A percentile compares a stretch with the other conserved stretches of the same genome.
Evolutionary conservation across 2,888 invertebrate genomes (phyloP).

Genomic region (Acanthosepion pharaonis): DNA sequence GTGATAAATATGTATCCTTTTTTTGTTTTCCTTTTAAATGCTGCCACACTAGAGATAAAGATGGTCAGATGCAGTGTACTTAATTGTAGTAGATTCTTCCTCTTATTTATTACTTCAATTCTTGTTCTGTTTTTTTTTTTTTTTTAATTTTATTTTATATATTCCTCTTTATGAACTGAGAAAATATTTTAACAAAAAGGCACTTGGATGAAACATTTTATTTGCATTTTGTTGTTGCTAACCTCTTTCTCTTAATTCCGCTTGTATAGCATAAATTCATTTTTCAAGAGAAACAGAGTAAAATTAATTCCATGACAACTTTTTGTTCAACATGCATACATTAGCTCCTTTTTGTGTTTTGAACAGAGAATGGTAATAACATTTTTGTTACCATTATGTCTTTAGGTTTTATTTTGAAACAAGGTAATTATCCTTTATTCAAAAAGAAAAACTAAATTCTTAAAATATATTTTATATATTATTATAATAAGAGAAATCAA

Average conservation of each 20-base stretch:
- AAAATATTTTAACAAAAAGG: background rate
- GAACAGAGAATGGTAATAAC: background rate
- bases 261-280: background rate
- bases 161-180: background rate
- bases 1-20: slow-evolving; percentile 13
- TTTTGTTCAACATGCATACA: background rate
- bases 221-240: background rate
- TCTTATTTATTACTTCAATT: background rate
- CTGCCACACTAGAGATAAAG: slow-evolving; percentile 33
- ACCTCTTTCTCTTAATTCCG: background rate
- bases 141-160: background rate
- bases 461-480: no score
- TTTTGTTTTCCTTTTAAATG: background rate
- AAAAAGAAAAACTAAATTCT: no score
- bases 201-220: background rate
- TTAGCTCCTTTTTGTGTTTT: background rate
- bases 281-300: background rate
- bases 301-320: background rate
- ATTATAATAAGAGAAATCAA: no score
- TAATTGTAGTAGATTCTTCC: background rate
- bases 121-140: no score
- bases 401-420: no score
- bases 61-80: background rate
- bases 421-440: no score
- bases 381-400: background rate